phyloP scores from a whole-genome alignment of 2,113 vertebrate genomes.

The Grammomys dolichurus region DNA sequence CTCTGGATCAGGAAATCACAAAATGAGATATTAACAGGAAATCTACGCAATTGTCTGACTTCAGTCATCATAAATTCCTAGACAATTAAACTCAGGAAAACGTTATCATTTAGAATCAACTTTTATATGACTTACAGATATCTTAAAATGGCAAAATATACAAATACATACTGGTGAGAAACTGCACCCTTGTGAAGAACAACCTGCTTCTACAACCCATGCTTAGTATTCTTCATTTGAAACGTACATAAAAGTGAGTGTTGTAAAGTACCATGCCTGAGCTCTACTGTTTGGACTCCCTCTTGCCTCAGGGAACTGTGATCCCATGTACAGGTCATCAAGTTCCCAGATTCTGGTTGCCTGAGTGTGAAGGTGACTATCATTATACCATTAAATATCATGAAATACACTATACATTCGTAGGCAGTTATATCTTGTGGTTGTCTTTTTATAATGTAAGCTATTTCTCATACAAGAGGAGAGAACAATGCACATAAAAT shows the following conservation, averaged over 20 bases:
- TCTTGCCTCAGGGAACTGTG: accelerated
- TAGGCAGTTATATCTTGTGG: neutral
- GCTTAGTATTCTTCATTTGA: neutral
- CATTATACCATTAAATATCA: neutral
- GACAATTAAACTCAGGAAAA: conserved; percentile 8
- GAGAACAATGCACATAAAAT: neutral
- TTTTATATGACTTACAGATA: neutral
- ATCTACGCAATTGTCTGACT: neutral
- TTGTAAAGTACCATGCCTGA: neutral
- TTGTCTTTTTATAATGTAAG: neutral
- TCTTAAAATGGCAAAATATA: neutral
- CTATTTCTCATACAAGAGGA: neutral
- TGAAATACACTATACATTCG: neutral
- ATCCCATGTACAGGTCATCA: accelerated
- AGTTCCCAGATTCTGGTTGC: neutral
- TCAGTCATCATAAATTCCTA: neutral
- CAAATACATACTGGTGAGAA: neutral
- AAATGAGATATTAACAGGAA: neutral
- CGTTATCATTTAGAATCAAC: neutral
- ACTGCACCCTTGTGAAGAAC: neutral
- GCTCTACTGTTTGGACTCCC: neutral
- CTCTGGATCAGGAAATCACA: accelerated
- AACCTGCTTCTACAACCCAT: neutral
- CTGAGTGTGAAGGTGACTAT: neutral
- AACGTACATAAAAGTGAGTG: neutral